Percentiles rank a stretch among this genome's conserved stretches.
These are phyloP conservation scores for Eudasyphora cyanicolor DNA, from an alignment of 2,888 invertebrate genomes.

Conservation along the genomic window DNA sequence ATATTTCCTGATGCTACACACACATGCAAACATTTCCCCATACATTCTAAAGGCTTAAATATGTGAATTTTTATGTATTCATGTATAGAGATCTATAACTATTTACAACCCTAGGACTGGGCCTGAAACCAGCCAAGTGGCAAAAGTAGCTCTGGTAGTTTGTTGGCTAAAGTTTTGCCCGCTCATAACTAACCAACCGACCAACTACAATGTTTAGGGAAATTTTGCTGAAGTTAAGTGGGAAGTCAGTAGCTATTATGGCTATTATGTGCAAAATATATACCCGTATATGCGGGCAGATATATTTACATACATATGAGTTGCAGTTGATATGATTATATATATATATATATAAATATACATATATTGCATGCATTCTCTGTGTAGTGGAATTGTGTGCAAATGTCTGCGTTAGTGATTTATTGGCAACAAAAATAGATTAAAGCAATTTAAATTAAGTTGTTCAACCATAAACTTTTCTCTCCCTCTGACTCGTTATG, in stretches of 20 bases:
- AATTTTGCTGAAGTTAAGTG: slow-evolving; percentile 60
- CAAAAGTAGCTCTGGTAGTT: background rate
- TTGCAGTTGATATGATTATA: background rate
- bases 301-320: slow-evolving; percentile 40
- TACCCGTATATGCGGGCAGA: slow-evolving; percentile 19
- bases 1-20: slow-evolving; percentile 13
- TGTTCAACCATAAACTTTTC: slow-evolving; percentile 72
- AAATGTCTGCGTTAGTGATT: slow-evolving; percentile 71
- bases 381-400: slow-evolving; percentile 34
- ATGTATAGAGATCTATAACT: slow-evolving; percentile 38
- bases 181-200: background rate
- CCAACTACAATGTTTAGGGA: slow-evolving; percentile 19
- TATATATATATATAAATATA: background rate
- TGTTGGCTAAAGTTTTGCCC: background rate
- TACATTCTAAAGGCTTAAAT: no score
- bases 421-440: slow-evolving; percentile 74
- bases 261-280: slow-evolving; percentile 44
- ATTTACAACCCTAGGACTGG: background rate
- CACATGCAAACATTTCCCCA: slow-evolving; percentile 4
- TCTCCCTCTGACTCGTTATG: slow-evolving; percentile 37
- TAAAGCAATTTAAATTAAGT: slow-evolving; percentile 79
- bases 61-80: slow-evolving; percentile 9
- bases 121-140: background rate
- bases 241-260: slow-evolving; percentile 60
- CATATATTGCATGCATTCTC: background rate